Conservation (phyloP, 2,797 vertebrate genomes). For the Arctocebus calabarensis region DNA sequence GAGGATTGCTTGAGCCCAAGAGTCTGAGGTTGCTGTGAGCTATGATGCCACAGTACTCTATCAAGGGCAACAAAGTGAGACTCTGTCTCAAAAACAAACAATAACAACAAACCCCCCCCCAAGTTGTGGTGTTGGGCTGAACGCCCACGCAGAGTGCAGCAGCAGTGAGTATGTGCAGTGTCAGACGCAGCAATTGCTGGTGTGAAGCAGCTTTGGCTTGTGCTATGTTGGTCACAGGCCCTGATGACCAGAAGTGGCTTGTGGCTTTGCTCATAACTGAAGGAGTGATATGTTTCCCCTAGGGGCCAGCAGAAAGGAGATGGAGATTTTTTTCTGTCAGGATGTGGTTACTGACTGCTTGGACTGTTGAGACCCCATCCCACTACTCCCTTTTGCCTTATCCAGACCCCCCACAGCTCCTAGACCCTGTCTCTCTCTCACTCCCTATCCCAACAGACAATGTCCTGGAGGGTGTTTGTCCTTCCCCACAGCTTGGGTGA, state of each 20-base stretch:
- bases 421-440: not conserved
- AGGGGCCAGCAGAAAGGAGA: not conserved
- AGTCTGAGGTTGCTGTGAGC: no score
- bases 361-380: not conserved
- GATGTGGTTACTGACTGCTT: not conserved
- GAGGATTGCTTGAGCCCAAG: no score
- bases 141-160: not conserved
- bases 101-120: no score
- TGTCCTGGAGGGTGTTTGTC: not conserved
- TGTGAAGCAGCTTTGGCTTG: not conserved
- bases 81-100: no score
- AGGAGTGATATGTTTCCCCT: no score
- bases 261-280: not conserved
- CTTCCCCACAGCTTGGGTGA: not conserved
- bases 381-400: not conserved
- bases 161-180: accelerated
- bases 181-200: not conserved
- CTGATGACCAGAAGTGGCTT: not conserved
- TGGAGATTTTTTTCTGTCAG: not conserved
- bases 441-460: not conserved
- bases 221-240: not conserved
- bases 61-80: no score
- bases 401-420: not conserved
- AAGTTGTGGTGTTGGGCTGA: not conserved
- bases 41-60: no score